Evolutionary conservation across 2,797 vertebrate genomes (phyloP).

Genomic region (Malurus splendens): DNA sequence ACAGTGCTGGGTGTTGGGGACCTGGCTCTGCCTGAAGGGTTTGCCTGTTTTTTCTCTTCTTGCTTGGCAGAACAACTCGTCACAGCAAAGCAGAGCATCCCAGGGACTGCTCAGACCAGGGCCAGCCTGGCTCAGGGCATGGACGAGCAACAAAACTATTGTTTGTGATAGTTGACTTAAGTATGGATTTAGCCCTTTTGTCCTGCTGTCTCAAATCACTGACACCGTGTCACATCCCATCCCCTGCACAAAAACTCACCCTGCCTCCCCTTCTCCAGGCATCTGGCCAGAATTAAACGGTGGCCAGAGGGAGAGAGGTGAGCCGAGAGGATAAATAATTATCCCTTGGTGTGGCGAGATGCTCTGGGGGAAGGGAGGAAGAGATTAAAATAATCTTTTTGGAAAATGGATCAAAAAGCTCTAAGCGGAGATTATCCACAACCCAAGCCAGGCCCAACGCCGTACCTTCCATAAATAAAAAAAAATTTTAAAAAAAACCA

Average conservation of each 20-base stretch:
- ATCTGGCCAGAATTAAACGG: background rate
- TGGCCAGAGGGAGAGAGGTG: background rate
- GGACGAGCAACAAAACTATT: background rate
- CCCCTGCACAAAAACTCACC: background rate
- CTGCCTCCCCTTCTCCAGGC: background rate
- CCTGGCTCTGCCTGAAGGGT: background rate
- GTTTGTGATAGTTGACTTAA: background rate
- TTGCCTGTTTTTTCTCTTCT: background rate
- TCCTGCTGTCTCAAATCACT: background rate
- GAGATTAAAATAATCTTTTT: conserved; percentile 59
- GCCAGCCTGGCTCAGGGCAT: background rate
- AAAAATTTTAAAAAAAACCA: background rate
- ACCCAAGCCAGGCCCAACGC: background rate
- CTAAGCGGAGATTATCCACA: conserved; percentile 50
- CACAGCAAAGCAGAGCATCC: background rate
- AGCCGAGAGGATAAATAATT: conserved; percentile 23
- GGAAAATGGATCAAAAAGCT: conserved; percentile 56
- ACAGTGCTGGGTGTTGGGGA: background rate
- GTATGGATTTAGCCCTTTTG: background rate
- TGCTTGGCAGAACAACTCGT: background rate
- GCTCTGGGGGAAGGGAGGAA: background rate
- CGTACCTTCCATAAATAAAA: conserved; percentile 24
- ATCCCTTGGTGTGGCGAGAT: background rate
- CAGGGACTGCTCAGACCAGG: background rate
- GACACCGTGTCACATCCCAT: background rate